Base-by-base conservation (phyloP, 1,140 invertebrate genomes). In the Monochamus saltuarius region DNA sequence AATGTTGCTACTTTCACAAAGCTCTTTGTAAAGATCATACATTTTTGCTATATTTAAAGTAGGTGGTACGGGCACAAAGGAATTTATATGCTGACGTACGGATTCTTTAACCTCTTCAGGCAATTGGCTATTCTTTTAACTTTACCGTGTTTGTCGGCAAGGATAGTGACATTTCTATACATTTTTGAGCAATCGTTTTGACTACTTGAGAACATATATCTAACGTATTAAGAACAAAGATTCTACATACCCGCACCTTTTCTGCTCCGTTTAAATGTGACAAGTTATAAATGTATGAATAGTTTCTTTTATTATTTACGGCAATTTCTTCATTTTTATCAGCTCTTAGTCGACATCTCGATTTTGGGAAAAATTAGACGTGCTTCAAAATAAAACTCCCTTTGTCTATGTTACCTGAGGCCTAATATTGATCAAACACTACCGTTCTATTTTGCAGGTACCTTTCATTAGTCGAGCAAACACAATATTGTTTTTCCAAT, bases 401-500 rank as follows among this genome's bases (percentile, higher is more conserved):
- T 22, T 13, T 47, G 45, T 47, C 45, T 47, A 47, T 47, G 45
- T 47, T 47, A 13, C 11, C 11, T 47, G 9, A 47, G 11, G 4
- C 45, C 45, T 13, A 47, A 13, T 47, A 22, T 47, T 47, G 45
- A 47, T 47, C 45, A 47, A 47, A 47, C 19, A 47, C 45, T 47
- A 47, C 13, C 45, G 3, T 47, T 22, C 19, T 47, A 16, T 47
- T 16, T 16, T 47, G 45, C 45, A 47, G 13, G 45, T 47, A 47
- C 45, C 19, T 16, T 22, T 47, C 13, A 47, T 47, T 11, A 4
- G 3, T 47, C 45, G 19, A 47, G 45, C 13, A 47, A 13, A 47
- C 45, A 47, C 45, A 47, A 47, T 11, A 47, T 47, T 47, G 45
- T 47, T 47, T 47, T 47, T 47, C 45, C 45, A 47, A 47, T 47